Evolutionary conservation across 2,113 vertebrate species (phyloP).

Genomic region (Orthochromis indermauri): DNA sequence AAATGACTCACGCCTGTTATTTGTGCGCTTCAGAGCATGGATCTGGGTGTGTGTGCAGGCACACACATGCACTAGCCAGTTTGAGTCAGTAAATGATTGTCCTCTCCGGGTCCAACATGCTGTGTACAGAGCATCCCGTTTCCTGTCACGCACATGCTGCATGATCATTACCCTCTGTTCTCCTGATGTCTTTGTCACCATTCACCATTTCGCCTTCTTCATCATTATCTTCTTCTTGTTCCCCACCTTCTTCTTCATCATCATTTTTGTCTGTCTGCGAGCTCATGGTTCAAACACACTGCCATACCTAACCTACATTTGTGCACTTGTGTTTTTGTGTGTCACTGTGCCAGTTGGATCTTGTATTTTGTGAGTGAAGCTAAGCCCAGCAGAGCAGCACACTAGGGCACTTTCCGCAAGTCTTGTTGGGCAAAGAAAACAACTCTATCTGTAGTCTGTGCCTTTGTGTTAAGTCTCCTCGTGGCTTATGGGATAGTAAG

Average conservation of each 20-base stretch:
- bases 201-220: not conserved
- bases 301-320: not conserved
- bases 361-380: not conserved
- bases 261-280: not conserved
- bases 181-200: not conserved
- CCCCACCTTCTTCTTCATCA: not conserved
- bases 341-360: not conserved
- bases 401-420: not conserved
- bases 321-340: not conserved
- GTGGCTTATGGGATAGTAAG: not conserved
- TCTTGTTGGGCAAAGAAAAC: not conserved
- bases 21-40: not conserved
- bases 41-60: not conserved
- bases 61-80: not conserved
- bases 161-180: slow-evolving; percentile 4
- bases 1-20: slow-evolving; percentile 10
- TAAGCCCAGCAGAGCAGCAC: not conserved
- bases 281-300: not conserved
- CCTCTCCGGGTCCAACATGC: slow-evolving; percentile 39
- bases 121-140: slow-evolving; percentile 4
- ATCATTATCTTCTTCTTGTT: not conserved
- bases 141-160: slow-evolving; percentile 16
- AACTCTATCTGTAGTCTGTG: not conserved
- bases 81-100: not conserved
- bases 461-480: not conserved